Evolutionary conservation across 2,113 vertebrate genomes (phyloP).

Genomic region (Erpornis zantholeuca): DNA sequence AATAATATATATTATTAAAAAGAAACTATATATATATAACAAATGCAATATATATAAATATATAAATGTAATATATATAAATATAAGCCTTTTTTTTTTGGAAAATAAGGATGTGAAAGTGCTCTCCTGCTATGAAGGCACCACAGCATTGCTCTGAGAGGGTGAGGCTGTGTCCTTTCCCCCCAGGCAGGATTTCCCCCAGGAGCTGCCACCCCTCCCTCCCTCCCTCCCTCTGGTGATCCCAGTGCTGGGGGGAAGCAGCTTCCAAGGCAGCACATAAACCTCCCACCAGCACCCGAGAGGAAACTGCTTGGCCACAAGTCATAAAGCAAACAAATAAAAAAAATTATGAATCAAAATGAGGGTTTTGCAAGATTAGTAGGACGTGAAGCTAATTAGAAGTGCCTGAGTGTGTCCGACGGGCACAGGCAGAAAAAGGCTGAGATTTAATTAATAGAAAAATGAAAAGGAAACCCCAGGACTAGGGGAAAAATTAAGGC

Average conservation of each 20-base stretch:
- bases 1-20: background rate
- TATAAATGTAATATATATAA: background rate
- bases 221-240: background rate
- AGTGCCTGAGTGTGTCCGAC: background rate
- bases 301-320: slow-evolving; percentile 27
- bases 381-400: background rate
- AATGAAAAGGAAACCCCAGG: background rate
- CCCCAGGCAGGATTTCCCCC: background rate
- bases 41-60: no score
- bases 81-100: background rate
- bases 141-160: fast-evolving
- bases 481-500: background rate
- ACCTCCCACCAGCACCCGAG: background rate
- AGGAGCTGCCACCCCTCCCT: background rate
- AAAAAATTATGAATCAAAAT: background rate
- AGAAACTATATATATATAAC: background rate
- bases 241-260: background rate
- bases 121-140: background rate
- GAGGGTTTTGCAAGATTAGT: background rate
- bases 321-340: slow-evolving; percentile 21
- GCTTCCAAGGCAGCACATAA: background rate
- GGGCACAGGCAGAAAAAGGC: background rate
- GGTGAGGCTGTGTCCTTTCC: background rate
- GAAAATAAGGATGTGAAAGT: background rate
- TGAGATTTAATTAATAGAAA: background rate